Base-by-base conservation (phyloP, 1,140 invertebrate species). In the Trichonephila inaurata region DNA sequence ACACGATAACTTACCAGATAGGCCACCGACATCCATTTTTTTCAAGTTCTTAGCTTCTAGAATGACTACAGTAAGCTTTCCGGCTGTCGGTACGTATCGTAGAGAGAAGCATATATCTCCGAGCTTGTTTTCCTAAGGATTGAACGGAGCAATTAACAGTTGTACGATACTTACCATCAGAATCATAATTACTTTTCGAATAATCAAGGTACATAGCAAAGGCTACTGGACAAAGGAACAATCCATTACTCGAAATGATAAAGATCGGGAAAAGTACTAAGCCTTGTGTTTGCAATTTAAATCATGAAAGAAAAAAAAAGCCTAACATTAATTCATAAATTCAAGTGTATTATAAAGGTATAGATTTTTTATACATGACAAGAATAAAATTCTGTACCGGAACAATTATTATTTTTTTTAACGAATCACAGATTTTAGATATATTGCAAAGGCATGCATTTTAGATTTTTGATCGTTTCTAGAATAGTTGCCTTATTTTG, bases 41-140 rank as follows among this genome's bases (percentile, higher is more conserved):
- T 97, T 97, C 0, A 98, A 96, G 95, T 97, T 97, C 94, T 97
- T 97, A 28, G 97, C 97, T 96, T 98, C 98, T 72, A 98, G 97
- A 19, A 98, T 96, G 3, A 97, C 98, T 19, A 98, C 96, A 19
- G 97, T 98, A 51, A 98, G 96, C 92, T 97, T 96, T 10, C 97
- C 97, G 82, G 97, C 97, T 58, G 97, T 97, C 21, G 97, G 97
- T 44, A 98, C 96, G 95, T 98, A 98, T 95, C 97, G 97, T 61
- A 98, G 96, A n/a, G 97, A 97, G 83, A 98, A 95, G 93, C 95
- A 95, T 89, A 95, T 96, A 64, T 95, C 99, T 96, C 99, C 99
- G 95, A 99, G 96, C 97, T 99, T 99, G 97, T 99, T 99, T 96
- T 98, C 98, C 98, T 98, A 96, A 33, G n/a, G 83, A 24, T 62